Evolutionary conservation across 1,140 invertebrate species (phyloP).

Genomic region (Pogonomyrmex californicus): DNA sequence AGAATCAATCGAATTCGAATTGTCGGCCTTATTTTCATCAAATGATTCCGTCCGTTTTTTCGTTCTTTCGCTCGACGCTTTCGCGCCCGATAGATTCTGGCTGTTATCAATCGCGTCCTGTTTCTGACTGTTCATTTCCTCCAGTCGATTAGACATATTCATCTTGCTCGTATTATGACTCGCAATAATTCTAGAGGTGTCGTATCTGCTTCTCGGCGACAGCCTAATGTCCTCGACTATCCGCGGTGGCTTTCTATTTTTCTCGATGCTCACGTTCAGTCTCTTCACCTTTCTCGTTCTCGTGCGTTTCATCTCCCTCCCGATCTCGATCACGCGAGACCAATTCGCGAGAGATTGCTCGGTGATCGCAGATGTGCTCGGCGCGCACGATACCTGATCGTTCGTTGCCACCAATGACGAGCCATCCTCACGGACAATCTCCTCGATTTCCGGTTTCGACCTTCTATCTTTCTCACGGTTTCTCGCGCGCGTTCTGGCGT

Average conservation of each 20-base stretch:
- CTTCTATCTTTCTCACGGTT: no score
- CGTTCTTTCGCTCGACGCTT: background rate
- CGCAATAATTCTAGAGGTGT: background rate
- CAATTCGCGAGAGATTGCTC: conserved; percentile 55
- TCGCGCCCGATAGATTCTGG: background rate
- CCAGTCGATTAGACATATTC: background rate
- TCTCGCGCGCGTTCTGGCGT: background rate
- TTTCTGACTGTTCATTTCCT: background rate
- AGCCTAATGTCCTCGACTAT: background rate
- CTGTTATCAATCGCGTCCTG: background rate
- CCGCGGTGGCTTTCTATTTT: background rate
- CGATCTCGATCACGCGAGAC: conserved; percentile 70
- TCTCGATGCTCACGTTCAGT: conserved; percentile 68
- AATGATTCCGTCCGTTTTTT: background rate
- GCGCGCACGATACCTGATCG: background rate
- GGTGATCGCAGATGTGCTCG: background rate
- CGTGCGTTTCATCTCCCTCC: conserved; percentile 73
- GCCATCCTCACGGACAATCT: background rate
- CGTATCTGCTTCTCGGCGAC: background rate
- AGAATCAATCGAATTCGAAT: background rate
- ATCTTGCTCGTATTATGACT: background rate
- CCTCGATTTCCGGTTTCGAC: background rate
- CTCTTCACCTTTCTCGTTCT: conserved; percentile 70
- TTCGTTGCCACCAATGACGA: background rate
- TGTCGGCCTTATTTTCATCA: background rate